A percentile compares a stretch with the other conserved stretches of the same genome.
phyloP scores from a whole-genome alignment of 2,113 vertebrate species.

The Dipodomys stephensi region DNA sequence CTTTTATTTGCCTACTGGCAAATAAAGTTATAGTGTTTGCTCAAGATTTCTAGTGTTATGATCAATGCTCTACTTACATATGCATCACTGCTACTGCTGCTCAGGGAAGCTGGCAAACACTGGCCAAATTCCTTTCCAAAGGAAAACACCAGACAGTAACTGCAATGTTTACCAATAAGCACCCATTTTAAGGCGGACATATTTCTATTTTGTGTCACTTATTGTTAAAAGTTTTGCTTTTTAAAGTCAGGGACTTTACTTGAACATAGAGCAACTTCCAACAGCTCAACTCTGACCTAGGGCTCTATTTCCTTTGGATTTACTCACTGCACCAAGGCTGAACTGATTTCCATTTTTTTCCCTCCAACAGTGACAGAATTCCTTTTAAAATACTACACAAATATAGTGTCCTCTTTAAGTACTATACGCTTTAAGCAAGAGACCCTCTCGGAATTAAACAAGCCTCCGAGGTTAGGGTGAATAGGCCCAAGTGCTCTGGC shows the following conservation, averaged over 20 bases:
- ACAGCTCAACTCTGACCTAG: constrained; percentile 39
- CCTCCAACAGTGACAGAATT: background rate
- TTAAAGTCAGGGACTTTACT: background rate
- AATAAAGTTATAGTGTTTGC: background rate
- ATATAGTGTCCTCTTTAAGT: background rate
- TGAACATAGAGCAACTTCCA: background rate
- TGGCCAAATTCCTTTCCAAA: constrained; percentile 8
- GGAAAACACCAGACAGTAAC: background rate
- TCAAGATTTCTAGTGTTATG: background rate
- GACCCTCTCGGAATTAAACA: background rate
- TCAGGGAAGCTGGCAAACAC: background rate
- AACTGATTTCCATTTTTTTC: constrained; percentile 48
- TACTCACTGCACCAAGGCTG: background rate
- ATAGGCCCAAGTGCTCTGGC: background rate
- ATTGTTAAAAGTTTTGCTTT: background rate
- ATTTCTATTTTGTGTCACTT: constrained; percentile 1
- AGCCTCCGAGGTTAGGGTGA: background rate
- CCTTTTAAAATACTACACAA: background rate
- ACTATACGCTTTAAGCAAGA: background rate
- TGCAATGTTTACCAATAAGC: constrained; percentile 9
- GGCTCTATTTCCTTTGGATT: constrained; percentile 15
- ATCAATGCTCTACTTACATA: background rate
- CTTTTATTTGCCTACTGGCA: background rate
- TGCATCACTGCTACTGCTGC: too few relatives aligned
- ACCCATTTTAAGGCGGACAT: background rate